Evolutionary conservation across 2,797 vertebrate species (phyloP), one percentile per base, ranked within the genome.

Genomic region (Pagetopsis macropterus): DNA sequence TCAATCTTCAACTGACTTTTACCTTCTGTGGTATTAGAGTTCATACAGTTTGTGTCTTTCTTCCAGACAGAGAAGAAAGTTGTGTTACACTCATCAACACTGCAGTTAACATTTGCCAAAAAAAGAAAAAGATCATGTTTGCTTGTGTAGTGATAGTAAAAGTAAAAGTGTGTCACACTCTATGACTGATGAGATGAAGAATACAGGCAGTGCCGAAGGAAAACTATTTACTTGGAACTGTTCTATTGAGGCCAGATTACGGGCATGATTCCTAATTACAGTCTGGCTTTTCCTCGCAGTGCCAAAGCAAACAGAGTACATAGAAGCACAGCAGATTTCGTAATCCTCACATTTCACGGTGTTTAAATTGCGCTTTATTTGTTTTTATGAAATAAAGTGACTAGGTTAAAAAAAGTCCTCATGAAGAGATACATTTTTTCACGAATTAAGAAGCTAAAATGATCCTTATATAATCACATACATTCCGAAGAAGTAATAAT

Each of bases 201-300:
- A 62, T 55, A 78, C 14, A 64, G 12, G 8, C 69, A 23, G 62
- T 9, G 44, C 68, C 1, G 21, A 43, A n/a, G 61, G 62, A 79
- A 83, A 77, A 72, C 23, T 0, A 59, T 56, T 81, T 11, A 1
- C 16, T 77, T 79, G 70, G 37, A 81, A 70, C n/a, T 64, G 41
- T 76, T 75, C 79, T 65, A 84, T 87, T 60, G 63, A 79, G 56
- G 58, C 72, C 79, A 80, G 69, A 72, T 82, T 81, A 55, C 63
- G 72, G 77, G 56, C 79, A 49, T 3, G 21, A 74, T 51, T 9
- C 31, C 50, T 61, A 33, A 74, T 41, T 40, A 33, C 41, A 45
- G 52, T 51, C 65, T 70, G 61, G 57, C 82, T 74, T 75, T 74
- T 48, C 63, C 23, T 33, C 0, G n/a, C 41, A 15, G 41, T 23